A percentile compares a stretch with the other conserved stretches of the same genome.
Evolutionary conservation across 2,888 invertebrate species (phyloP).

Genomic region (Platycheirus rosarum): DNA sequence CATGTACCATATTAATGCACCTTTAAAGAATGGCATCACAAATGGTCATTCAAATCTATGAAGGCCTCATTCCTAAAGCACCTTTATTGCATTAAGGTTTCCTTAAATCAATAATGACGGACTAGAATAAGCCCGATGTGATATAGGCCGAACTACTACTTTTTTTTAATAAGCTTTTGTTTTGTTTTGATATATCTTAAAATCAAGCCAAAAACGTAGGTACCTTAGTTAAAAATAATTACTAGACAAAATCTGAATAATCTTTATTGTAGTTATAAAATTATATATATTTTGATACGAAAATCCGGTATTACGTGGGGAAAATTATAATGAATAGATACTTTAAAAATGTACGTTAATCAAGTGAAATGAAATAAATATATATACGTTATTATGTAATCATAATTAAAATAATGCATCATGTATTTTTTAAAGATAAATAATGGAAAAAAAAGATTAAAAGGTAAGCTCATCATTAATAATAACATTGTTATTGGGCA

Average conservation of each 20-base stretch:
- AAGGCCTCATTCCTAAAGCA: conserved; percentile 5
- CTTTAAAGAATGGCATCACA: conserved; percentile 37
- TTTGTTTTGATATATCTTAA: conserved; percentile 3
- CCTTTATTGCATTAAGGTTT: conserved; percentile 26
- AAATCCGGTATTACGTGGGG: not conserved
- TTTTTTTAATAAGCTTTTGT: conserved; percentile 13
- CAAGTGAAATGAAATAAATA: conserved; percentile 48
- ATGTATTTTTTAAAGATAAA: too few relatives aligned
- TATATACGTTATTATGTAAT: too few relatives aligned
- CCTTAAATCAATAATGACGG: conserved; percentile 4
- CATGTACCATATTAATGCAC: conserved; percentile 83
- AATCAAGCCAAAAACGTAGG: not conserved
- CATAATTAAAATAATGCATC: too few relatives aligned
- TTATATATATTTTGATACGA: conserved; percentile 28
- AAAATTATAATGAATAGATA: not conserved
- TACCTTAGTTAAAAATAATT: conserved; percentile 6
- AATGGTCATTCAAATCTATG: conserved; percentile 52
- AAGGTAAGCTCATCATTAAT: too few relatives aligned
- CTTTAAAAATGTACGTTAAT: too few relatives aligned
- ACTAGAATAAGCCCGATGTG: conserved; percentile 29
- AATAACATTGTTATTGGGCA: too few relatives aligned
- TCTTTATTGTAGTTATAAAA: not conserved
- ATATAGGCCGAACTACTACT: conserved; percentile 24
- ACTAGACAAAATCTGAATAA: not conserved
- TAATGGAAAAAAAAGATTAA: too few relatives aligned